These are phyloP conservation scores for Podarcis siculus DNA, from an alignment of 2,797 vertebrate genomes.

Conservation along the genomic window DNA sequence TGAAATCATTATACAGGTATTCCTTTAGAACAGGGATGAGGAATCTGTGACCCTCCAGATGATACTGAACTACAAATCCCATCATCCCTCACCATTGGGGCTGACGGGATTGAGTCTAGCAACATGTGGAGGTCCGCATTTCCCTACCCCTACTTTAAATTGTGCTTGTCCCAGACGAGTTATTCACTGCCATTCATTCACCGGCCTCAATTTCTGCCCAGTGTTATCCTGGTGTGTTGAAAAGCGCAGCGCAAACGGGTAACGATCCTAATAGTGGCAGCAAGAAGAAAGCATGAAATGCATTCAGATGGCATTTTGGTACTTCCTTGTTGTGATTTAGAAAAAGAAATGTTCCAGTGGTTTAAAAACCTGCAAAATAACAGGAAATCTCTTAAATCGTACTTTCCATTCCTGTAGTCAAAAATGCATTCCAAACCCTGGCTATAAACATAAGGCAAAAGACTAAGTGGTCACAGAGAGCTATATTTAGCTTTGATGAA, in stretches of 20 bases:
- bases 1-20: neutral
- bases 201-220: neutral
- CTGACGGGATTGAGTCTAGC: too few species aligned
- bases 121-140: too few species aligned
- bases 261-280: neutral
- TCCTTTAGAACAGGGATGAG: neutral
- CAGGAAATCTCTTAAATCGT: conserved; percentile 46
- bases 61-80: too few species aligned
- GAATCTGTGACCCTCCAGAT: too few species aligned
- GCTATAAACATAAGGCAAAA: conserved; percentile 40
- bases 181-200: neutral
- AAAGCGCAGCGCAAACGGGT: neutral
- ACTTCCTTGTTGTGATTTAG: conserved; percentile 33
- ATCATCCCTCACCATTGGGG: too few species aligned
- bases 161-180: neutral
- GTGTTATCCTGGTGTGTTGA: neutral
- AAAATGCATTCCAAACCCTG: conserved; percentile 40
- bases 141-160: too few species aligned
- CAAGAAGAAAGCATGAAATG: conserved; percentile 9
- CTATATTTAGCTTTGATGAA: conserved; percentile 45
- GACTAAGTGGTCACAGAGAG: conserved; percentile 34
- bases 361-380: conserved; percentile 45
- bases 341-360: conserved; percentile 26
- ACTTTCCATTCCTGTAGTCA: conserved; percentile 45
- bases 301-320: conserved; percentile 10